A percentile compares a stretch with the other conserved stretches of the same genome.
These are phyloP conservation scores for Neoaliturus tenellus DNA, from an alignment of 2,888 invertebrate species.

Conservation along the genomic window DNA sequence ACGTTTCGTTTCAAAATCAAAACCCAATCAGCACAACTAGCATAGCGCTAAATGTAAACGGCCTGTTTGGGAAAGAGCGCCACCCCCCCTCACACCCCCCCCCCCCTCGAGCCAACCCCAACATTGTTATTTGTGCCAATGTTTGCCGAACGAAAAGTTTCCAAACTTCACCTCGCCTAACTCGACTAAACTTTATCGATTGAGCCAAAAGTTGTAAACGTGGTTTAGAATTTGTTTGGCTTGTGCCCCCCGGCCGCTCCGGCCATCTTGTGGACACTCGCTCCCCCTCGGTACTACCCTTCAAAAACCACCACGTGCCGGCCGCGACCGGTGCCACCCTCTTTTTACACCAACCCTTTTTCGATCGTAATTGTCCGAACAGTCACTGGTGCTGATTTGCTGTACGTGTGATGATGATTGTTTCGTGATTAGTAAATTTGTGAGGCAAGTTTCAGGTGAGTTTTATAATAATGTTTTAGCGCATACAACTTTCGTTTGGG, in stretches of 20 bases:
- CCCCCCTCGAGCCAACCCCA: background rate
- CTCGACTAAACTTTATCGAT: slow-evolving; percentile 44
- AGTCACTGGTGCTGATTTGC: too few relatives aligned
- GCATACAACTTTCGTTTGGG: too few relatives aligned
- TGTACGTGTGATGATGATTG: too few relatives aligned
- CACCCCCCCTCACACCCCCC: background rate
- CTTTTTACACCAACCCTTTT: slow-evolving; percentile 40
- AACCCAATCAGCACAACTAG: slow-evolving; percentile 17
- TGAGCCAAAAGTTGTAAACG: slow-evolving; percentile 51
- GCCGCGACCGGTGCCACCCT: slow-evolving; percentile 1
- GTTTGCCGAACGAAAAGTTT: slow-evolving; percentile 45
- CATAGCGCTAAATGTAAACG: slow-evolving; percentile 26
- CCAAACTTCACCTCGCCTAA: slow-evolving; percentile 41
- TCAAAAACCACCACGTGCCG: background rate
- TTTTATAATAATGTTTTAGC: too few relatives aligned
- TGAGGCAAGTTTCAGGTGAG: too few relatives aligned
- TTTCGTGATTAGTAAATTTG: too few relatives aligned
- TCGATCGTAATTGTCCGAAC: background rate
- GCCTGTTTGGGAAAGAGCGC: background rate
- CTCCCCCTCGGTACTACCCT: background rate
- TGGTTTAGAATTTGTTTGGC: slow-evolving; percentile 50
- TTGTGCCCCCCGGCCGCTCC: background rate
- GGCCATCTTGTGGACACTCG: slow-evolving; percentile 36
- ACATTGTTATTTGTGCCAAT: slow-evolving; percentile 53
- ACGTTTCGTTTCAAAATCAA: background rate